A percentile compares a stretch with the other conserved stretches of the same genome.
phyloP scores from a whole-genome alignment of 2,797 vertebrate genomes.

The Podarcis lilfordi region DNA sequence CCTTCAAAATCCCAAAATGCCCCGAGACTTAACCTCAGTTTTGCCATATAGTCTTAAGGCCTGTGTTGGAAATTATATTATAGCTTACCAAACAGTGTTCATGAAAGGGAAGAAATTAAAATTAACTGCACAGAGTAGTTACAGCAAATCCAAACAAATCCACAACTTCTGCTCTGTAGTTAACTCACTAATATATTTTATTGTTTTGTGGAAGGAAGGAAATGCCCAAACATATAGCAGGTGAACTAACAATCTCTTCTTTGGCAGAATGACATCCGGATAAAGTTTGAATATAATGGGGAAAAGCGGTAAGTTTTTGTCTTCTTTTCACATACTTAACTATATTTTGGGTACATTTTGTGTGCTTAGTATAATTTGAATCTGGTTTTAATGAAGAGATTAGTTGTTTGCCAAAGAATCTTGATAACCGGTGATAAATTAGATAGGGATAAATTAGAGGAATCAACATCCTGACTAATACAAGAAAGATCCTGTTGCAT shows the following conservation, averaged over 20 bases:
- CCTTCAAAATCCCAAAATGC: neutral
- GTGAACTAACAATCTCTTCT: slow-evolving; percentile 65
- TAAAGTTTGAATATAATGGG: slow-evolving; percentile 91
- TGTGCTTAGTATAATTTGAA: slow-evolving; percentile 12
- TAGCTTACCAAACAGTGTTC: neutral
- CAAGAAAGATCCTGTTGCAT: neutral
- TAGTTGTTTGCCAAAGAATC: neutral
- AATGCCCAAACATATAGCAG: slow-evolving; percentile 8
- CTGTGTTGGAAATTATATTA: neutral
- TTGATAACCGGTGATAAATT: too few species aligned
- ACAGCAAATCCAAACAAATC: neutral
- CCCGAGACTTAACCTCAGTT: neutral
- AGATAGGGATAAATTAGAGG: too few species aligned
- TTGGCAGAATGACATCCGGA: slow-evolving; percentile 87
- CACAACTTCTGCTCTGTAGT: neutral
- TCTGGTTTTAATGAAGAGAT: slow-evolving; percentile 14
- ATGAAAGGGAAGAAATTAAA: neutral
- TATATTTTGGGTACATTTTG: neutral
- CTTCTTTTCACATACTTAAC: neutral
- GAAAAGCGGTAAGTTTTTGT: slow-evolving; percentile 87
- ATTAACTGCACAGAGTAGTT: neutral
- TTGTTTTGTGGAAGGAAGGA: neutral
- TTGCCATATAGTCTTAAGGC: neutral
- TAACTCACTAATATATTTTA: neutral
- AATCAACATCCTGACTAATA: neutral